These are phyloP conservation scores for Suncus etruscus DNA, from an alignment of 2,113 vertebrate genomes.

Conservation along the genomic window DNA sequence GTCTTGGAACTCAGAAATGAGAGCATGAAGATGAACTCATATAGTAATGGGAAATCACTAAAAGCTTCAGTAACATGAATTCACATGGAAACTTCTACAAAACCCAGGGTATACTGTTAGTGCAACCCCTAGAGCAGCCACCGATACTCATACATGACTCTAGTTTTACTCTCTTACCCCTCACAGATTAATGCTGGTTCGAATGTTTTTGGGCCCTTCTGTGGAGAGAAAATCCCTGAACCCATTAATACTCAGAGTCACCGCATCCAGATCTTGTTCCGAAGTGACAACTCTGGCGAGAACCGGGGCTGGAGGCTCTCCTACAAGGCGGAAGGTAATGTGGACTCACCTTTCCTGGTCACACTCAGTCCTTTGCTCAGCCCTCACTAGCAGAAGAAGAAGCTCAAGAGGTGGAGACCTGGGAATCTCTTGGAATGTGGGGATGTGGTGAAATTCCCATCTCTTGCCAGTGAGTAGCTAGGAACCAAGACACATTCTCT, in stretches of 20 bases:
- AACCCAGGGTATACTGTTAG: background rate
- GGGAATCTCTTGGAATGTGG: background rate
- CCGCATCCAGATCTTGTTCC: slow-evolving; percentile 89
- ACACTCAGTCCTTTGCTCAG: background rate
- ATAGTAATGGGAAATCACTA: background rate
- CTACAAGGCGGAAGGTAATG: slow-evolving; percentile 90
- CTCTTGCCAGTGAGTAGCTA: background rate
- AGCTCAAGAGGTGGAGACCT: background rate
- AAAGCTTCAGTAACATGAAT: background rate
- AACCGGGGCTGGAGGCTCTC: slow-evolving; percentile 94
- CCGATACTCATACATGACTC: background rate
- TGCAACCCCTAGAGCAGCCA: background rate
- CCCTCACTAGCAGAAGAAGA: background rate
- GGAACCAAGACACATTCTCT: too few relatives aligned
- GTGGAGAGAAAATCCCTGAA: slow-evolving; percentile 92
- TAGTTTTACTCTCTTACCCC: background rate
- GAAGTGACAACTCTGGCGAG: slow-evolving; percentile 95
- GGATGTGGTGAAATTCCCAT: background rate
- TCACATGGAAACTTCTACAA: slow-evolving; percentile 21
- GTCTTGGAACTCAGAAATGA: background rate
- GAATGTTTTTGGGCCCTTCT: slow-evolving; percentile 92
- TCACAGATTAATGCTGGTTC: slow-evolving; percentile 90
- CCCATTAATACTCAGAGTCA: slow-evolving; percentile 90
- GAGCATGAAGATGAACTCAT: background rate
- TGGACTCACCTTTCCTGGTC: background rate